Evolutionary conservation across 30 jellyfish, hydroid and myxozoan genomes (phyloP).

Genomic region (Cassiopea andromeda): DNA sequence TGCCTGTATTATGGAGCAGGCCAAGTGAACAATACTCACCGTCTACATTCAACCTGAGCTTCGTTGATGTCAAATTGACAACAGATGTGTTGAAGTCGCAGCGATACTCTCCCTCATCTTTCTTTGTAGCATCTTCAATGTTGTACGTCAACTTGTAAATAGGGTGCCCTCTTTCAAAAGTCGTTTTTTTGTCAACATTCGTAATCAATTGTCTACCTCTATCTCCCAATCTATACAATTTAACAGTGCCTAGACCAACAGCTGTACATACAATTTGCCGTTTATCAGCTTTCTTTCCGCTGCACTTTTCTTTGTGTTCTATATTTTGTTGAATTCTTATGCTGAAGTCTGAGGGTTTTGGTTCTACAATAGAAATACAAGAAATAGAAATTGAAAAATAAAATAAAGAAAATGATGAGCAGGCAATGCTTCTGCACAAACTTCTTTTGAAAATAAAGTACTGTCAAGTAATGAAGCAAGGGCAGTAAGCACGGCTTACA

Average conservation of each 20-base stretch:
- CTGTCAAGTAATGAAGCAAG: no score
- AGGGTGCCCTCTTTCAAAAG: background rate
- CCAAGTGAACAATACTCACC: background rate
- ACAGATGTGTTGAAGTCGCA: background rate
- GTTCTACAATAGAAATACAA: background rate
- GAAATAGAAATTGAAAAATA: background rate
- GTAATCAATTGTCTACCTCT: background rate
- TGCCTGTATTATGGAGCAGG: no score
- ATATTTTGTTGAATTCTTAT: background rate
- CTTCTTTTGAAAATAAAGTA: no score
- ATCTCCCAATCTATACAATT: background rate
- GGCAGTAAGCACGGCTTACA: no score
- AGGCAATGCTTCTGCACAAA: background rate
- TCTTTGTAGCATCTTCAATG: conserved; percentile 26
- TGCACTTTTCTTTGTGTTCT: conserved; percentile 5
- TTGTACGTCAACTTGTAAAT: background rate
- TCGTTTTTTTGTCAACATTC: background rate
- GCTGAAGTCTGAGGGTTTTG: conserved; percentile 15
- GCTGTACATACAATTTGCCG: conserved; percentile 21
- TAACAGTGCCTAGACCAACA: conserved; percentile 10
- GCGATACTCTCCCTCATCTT: conserved; percentile 38
- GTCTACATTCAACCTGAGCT: background rate
- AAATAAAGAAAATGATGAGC: no score
- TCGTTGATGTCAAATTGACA: background rate
- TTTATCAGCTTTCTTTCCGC: background rate